Evolutionary conservation across 2,797 vertebrate species (phyloP).

Genomic region (Lates japonicus): DNA sequence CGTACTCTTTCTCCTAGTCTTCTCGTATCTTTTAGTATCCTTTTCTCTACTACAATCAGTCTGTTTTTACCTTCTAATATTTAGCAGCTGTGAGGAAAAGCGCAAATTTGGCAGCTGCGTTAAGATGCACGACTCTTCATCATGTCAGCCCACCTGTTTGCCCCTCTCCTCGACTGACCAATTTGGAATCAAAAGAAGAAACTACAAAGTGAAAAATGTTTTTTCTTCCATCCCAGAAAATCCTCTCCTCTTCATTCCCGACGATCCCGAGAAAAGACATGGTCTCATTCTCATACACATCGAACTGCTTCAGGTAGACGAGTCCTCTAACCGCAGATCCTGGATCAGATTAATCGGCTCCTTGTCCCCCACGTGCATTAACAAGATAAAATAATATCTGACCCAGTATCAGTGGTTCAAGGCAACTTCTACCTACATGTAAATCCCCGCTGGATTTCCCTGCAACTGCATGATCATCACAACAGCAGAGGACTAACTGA

Average conservation of each 20-base stretch:
- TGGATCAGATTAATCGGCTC: constrained; percentile 52
- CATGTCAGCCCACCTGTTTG: constrained; percentile 68
- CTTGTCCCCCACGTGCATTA: neutral
- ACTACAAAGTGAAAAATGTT: constrained; percentile 56
- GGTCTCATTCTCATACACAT: constrained; percentile 70
- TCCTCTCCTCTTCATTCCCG: constrained; percentile 59
- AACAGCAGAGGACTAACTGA: constrained; percentile 58
- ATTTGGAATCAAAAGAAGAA: constrained; percentile 55
- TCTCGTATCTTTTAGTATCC: neutral
- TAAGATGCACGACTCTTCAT: constrained; percentile 78
- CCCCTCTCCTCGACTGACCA: constrained; percentile 56
- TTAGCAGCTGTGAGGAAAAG: constrained; percentile 71
- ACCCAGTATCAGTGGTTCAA: constrained; percentile 61
- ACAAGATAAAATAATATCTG: constrained; percentile 40
- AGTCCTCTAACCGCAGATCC: constrained; percentile 63
- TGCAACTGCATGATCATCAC: constrained; percentile 79
- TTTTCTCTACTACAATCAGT: neutral
- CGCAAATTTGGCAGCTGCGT: constrained; percentile 81
- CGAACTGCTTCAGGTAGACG: constrained; percentile 56
- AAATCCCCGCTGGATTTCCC: constrained; percentile 20
- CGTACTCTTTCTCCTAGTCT: neutral
- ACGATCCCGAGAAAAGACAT: constrained; percentile 56
- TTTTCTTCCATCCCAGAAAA: constrained; percentile 43
- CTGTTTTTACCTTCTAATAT: neutral
- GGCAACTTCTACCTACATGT: constrained; percentile 48